Evolutionary conservation across 2,888 invertebrate genomes (phyloP).

Genomic region (Nemurella pictetii): DNA sequence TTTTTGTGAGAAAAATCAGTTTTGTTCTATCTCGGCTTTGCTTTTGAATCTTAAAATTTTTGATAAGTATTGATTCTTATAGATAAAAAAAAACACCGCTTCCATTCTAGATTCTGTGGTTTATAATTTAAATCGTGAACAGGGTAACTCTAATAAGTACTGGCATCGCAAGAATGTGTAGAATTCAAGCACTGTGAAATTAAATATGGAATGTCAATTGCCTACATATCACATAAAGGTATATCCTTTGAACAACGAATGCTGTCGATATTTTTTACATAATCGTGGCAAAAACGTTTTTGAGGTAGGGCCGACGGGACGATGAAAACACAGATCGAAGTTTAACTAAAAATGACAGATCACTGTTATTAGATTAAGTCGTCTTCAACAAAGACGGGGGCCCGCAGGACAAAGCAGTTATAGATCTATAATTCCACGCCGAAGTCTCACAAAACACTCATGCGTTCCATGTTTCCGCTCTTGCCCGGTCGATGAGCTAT

Average conservation of each 20-base stretch:
- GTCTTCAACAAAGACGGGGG: not conserved
- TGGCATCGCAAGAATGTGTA: not conserved
- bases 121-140: not conserved
- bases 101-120: too few relatives aligned
- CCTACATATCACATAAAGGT: not conserved
- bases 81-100: too few relatives aligned
- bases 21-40: not conserved
- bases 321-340: constrained; percentile 2
- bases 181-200: not conserved
- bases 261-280: not conserved
- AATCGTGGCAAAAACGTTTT: too few relatives aligned
- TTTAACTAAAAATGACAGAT: constrained; percentile 5
- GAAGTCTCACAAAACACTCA: not conserved
- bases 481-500: too few relatives aligned
- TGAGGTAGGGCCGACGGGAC: not conserved
- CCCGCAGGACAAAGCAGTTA: not conserved
- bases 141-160: not conserved
- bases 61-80: too few relatives aligned
- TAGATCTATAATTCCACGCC: not conserved
- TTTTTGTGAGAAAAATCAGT: not conserved
- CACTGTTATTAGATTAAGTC: constrained; percentile 20
- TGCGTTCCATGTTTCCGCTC: too few relatives aligned
- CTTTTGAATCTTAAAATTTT: not conserved
- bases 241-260: not conserved
- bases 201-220: not conserved